These are phyloP conservation scores for Melipona beecheii DNA, from an alignment of 2,888 invertebrate genomes.

Conservation along the genomic window DNA sequence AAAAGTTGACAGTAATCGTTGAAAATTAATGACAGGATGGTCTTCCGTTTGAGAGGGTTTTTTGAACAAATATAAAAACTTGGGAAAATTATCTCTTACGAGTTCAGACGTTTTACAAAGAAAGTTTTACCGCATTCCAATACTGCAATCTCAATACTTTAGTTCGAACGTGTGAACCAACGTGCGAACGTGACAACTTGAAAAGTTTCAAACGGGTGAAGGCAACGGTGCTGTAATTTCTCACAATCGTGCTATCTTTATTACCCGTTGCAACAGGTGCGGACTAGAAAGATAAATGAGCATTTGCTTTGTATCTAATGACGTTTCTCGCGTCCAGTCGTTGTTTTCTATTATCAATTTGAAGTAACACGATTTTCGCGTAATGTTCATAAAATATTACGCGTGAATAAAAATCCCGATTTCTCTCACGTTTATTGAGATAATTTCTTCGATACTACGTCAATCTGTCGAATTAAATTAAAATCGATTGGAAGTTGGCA, in stretches of 20 bases:
- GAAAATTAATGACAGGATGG: not conserved
- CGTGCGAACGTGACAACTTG: not conserved
- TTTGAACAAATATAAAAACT: no score
- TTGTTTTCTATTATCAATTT: not conserved
- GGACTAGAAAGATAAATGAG: conserved; percentile 10
- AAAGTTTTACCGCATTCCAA: not conserved
- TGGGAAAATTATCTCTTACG: no score
- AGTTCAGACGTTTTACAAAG: no score
- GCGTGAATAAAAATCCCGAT: not conserved
- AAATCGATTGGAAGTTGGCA: not conserved
- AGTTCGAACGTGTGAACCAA: not conserved
- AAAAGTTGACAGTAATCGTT: not conserved
- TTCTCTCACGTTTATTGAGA: no score
- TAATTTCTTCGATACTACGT: not conserved
- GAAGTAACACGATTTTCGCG: not conserved
- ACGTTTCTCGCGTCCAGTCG: not conserved
- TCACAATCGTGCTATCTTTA: conserved; percentile 10
- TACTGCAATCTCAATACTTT: not conserved
- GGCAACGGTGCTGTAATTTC: conserved; percentile 6
- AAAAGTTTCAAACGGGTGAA: not conserved
- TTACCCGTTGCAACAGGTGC: conserved; percentile 15
- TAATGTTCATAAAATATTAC: not conserved
- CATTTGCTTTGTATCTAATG: conserved; percentile 5
- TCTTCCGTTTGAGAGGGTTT: not conserved
- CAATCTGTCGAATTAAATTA: not conserved